Conservation (phyloP, 2,888 invertebrate species). For the Dermolepida albohirtum region DNA sequence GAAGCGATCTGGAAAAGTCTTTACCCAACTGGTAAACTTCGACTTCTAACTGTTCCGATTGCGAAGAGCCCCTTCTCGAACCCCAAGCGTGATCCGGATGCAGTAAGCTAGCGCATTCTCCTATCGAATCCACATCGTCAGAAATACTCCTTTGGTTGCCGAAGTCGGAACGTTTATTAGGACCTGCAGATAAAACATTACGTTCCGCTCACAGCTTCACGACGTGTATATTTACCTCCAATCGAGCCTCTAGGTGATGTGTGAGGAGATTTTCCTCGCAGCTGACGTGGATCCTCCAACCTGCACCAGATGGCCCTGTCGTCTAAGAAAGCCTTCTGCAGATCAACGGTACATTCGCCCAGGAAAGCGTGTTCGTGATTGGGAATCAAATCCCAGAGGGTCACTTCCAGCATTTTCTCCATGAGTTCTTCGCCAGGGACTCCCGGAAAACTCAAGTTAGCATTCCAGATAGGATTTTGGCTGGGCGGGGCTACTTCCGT, state of each 20-base stretch:
- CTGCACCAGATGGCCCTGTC: constrained; percentile 93
- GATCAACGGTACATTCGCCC: constrained; percentile 83
- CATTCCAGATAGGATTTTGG: constrained; percentile 93
- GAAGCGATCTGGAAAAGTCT: constrained; percentile 87
- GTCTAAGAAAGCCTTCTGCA: constrained; percentile 86
- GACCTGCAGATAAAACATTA: not conserved
- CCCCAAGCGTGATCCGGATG: constrained; percentile 89
- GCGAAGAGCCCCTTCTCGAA: constrained; percentile 88
- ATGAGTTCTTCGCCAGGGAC: constrained; percentile 83
- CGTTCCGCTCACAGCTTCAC: not conserved
- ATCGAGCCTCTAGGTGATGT: constrained; percentile 85
- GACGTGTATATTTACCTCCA: constrained; percentile 52
- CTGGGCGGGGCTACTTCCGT: constrained; percentile 89
- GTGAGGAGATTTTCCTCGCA: constrained; percentile 80
- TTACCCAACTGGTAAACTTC: constrained; percentile 87
- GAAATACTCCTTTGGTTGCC: constrained; percentile 81
- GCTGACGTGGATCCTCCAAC: constrained; percentile 80
- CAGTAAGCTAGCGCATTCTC: constrained; percentile 79
- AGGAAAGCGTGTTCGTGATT: constrained; percentile 85
- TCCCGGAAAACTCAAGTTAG: constrained; percentile 85
- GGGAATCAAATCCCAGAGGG: constrained; percentile 88
- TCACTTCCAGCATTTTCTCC: constrained; percentile 85
- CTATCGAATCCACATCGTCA: constrained; percentile 80
- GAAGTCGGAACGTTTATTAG: constrained; percentile 74
- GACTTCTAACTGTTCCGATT: constrained; percentile 84